A percentile compares a stretch with the other conserved stretches of the same genome.
Conservation (phyloP, 2,888 invertebrate genomes). For the Nymphalis c-album region DNA sequence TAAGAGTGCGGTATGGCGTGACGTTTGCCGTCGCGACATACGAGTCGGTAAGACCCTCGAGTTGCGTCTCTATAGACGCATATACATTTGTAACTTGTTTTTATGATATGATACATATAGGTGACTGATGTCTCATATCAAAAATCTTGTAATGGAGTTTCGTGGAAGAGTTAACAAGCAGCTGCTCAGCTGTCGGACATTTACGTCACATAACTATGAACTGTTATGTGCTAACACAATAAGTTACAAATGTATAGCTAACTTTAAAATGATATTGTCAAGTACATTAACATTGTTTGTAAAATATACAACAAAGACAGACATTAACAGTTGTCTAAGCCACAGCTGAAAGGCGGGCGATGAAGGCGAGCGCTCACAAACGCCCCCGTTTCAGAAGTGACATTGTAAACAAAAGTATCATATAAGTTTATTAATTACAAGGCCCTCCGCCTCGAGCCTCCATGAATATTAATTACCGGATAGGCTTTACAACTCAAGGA, state of each 20-base stretch:
- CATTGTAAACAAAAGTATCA: slow-evolving; percentile 82
- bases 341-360: slow-evolving; percentile 18
- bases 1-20: no score
- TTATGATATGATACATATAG: no score
- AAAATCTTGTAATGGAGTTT: no score
- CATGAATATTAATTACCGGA: slow-evolving; percentile 82
- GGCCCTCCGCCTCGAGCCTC: slow-evolving; percentile 75
- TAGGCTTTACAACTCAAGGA: slow-evolving; percentile 81
- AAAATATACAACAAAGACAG: slow-evolving; percentile 23
- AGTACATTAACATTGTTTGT: slow-evolving; percentile 1
- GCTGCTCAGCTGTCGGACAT: no score
- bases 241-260: not conserved
- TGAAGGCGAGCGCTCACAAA: slow-evolving; percentile 19
- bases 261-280: not conserved
- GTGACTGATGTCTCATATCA: no score
- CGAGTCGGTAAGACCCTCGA: no score
- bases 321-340: slow-evolving; percentile 23
- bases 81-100: no score
- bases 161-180: no score
- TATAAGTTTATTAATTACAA: slow-evolving; percentile 82
- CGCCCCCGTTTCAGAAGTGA: slow-evolving; percentile 64
- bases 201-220: no score
- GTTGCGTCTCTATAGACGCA: no score
- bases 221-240: no score
- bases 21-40: no score